phyloP scores from a whole-genome alignment of 2,797 vertebrate species.

The Gobio occitaniae region DNA sequence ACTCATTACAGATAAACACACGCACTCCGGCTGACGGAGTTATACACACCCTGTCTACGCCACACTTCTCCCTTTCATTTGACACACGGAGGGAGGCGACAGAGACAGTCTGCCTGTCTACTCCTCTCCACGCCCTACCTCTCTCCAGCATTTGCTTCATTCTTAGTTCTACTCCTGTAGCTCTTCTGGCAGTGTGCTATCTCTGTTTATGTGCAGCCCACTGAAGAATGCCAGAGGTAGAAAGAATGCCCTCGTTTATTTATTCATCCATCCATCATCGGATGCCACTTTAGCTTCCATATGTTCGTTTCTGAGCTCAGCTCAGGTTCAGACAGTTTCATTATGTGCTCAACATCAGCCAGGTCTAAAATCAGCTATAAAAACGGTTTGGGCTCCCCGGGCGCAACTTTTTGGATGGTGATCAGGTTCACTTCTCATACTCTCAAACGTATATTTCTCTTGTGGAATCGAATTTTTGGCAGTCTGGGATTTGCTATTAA shows the following conservation, averaged over 20 bases:
- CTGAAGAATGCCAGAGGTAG: conserved; percentile 43
- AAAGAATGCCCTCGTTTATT: conserved; percentile 19
- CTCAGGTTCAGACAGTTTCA: conserved; percentile 12
- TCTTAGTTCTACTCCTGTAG: conserved; percentile 33
- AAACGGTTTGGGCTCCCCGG: background rate
- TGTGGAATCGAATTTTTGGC: background rate
- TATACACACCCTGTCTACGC: conserved; percentile 51
- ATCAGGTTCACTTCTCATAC: background rate
- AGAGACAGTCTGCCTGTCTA: conserved; percentile 76
- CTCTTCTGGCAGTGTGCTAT: conserved; percentile 28
- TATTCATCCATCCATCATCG: conserved; percentile 38
- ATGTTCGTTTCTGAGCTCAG: background rate
- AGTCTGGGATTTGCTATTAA: background rate
- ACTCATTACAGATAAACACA: conserved; percentile 45
- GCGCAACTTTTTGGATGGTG: background rate
- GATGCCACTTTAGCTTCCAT: conserved; percentile 15
- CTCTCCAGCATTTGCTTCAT: conserved; percentile 38
- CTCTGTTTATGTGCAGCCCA: conserved; percentile 2
- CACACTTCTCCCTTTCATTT: conserved; percentile 75
- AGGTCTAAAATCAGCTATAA: background rate
- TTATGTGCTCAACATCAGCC: background rate
- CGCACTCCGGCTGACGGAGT: conserved; percentile 46
- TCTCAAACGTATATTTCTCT: background rate
- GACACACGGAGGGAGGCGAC: conserved; percentile 57
- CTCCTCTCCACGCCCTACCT: conserved; percentile 59